Conservation (phyloP, 2,797 vertebrate genomes). For the Acrocephalus scirpaceus region DNA sequence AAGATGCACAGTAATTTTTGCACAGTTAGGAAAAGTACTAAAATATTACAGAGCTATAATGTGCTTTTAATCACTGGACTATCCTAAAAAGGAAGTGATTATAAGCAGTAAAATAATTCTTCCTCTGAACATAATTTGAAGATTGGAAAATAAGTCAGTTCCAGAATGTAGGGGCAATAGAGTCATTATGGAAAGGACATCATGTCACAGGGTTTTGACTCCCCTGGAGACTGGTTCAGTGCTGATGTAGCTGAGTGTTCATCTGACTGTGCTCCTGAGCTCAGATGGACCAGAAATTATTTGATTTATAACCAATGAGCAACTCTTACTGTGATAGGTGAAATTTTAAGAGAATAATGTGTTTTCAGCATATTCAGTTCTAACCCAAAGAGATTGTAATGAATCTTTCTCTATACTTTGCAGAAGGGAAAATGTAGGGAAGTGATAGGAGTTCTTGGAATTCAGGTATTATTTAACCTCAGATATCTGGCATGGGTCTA, state of each 20-base stretch:
- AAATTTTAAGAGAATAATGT: background rate
- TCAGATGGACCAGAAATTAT: background rate
- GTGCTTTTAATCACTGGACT: background rate
- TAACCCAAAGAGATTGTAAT: background rate
- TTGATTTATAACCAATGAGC: background rate
- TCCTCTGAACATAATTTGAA: background rate
- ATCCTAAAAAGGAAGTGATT: background rate
- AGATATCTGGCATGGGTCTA: background rate
- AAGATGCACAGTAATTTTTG: background rate
- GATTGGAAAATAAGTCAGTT: background rate
- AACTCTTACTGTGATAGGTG: background rate
- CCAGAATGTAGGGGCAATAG: background rate
- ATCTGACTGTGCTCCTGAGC: background rate
- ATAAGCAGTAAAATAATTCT: background rate
- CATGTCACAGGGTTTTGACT: background rate
- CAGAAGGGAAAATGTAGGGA: background rate
- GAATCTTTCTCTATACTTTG: background rate
- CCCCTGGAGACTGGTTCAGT: background rate
- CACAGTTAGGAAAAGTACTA: background rate
- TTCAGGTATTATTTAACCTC: background rate
- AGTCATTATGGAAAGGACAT: background rate
- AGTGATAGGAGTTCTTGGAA: background rate
- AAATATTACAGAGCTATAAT: background rate
- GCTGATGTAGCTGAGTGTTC: background rate
- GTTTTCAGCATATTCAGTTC: background rate